Base-by-base conservation (phyloP, 2,113 vertebrate genomes). In the Atlantisia rogersi region DNA sequence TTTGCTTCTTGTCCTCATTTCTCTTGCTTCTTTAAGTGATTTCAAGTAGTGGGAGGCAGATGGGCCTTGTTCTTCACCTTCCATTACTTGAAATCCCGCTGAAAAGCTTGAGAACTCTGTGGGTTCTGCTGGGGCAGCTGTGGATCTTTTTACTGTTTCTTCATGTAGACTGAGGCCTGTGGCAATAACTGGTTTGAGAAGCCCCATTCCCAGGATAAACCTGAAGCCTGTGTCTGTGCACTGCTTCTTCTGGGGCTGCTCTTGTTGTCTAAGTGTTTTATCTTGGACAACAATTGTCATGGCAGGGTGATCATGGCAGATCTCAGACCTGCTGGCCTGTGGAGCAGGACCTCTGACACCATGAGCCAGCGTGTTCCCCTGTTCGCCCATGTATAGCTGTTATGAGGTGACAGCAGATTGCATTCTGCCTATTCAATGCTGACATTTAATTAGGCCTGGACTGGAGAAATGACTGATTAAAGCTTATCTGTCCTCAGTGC, bases 1-100 rank as follows among this genome's bases (percentile, higher is more conserved):
- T 88, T 70, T 88, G 53, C 46, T 95, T 48, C 62, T 44, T 92
- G 56, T 86, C 92, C 80, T 90, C 35, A 50, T 65, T 69, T 62
- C 44, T 74, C 55, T n/a, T 48, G 28, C 77, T 92, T 42, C 11
- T 73, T 86, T 22, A 82, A 82, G 79, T 67, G 67, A 26, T 37
- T 53, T 80, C 62, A 60, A 5, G 46, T 69, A 12, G 19, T 78
- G 42, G 17, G 69, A 24, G 83, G 29, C 37, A 77, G 26, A 59
- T 68, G 40, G 14, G 68, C 67, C 90, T 75, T 46, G 26, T 77
- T 35, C 53, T 81, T 82, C 58, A 67, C 15, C 32, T 26, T 64
- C 50, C 78, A 0, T 42, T 89, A 15, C 53, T 28, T 74, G 63
- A 53, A 40, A 67, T 77, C 63, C 52, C 14, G n/a, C 44, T 64